phyloP scores from a whole-genome alignment of 2,113 vertebrate species.

The Ramphastos sulfuratus region DNA sequence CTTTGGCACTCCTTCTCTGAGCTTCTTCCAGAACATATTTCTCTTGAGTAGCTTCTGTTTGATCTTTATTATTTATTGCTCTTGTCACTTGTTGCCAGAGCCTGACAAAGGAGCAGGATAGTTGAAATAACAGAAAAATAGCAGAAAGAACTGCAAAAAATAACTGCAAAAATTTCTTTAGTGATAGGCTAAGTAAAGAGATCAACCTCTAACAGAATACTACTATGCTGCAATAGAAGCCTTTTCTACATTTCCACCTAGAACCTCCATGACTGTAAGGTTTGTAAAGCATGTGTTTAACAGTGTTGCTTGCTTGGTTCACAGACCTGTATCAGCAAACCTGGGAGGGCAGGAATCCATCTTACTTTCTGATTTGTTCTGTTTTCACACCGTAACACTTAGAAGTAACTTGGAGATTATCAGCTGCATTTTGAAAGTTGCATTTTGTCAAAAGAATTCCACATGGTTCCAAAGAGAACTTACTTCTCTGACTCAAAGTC shows the following conservation, averaged over 20 bases:
- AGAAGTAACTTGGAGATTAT: background rate
- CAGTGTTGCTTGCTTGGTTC: background rate
- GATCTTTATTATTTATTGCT: constrained; percentile 97
- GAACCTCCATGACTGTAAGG: background rate
- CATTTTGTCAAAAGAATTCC: background rate
- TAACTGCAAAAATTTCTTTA: background rate
- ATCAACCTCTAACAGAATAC: background rate
- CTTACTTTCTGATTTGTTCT: background rate
- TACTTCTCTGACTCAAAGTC: constrained; percentile 95
- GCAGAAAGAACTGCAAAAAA: background rate
- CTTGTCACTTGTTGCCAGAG: constrained; percentile 97
- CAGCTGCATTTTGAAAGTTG: background rate
- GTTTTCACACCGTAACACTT: background rate
- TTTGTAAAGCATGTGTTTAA: background rate
- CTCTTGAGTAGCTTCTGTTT: constrained; percentile 96
- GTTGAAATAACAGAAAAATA: background rate
- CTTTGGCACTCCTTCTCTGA: constrained; percentile 91
- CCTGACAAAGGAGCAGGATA: constrained; percentile 69
- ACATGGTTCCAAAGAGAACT: constrained; percentile 3
- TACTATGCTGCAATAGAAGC: background rate
- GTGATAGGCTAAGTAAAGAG: background rate
- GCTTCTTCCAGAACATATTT: constrained; percentile 94
- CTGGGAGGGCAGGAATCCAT: background rate
- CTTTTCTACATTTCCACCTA: background rate
- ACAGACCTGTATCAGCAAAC: background rate